Evolutionary conservation across 2,888 invertebrate species (phyloP).

Genomic region (Mycalesis mineus): DNA sequence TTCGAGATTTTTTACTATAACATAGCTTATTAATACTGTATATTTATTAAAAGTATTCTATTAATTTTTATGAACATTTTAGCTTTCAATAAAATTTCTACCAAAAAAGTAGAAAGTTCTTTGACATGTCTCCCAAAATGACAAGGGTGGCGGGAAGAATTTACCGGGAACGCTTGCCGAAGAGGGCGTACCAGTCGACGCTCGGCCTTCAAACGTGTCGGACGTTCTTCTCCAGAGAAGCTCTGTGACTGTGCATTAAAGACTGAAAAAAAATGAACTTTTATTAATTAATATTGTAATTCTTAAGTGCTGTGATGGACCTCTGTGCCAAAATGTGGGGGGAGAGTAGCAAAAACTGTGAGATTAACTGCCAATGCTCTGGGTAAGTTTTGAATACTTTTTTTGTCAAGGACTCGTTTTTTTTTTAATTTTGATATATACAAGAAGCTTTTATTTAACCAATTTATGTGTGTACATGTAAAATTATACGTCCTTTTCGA

Average conservation of each 20-base stretch:
- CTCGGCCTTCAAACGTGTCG: slow-evolving; percentile 4
- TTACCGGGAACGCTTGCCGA: slow-evolving; percentile 23
- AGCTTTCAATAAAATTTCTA: slow-evolving; percentile 38
- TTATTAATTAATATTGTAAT: background rate
- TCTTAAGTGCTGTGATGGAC: slow-evolving; percentile 13
- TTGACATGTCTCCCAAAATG: slow-evolving; percentile 33
- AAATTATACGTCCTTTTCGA: too few relatives aligned
- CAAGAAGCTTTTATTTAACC: too few relatives aligned
- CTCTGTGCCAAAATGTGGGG: slow-evolving; percentile 59
- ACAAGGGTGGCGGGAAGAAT: slow-evolving; percentile 41
- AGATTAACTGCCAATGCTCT: slow-evolving; percentile 66
- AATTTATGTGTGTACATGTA: too few relatives aligned
- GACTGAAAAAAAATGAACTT: slow-evolving; percentile 23
- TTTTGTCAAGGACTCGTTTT: background rate
- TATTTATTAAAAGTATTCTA: too few relatives aligned
- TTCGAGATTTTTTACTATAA: too few relatives aligned
- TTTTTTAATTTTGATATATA: background rate
- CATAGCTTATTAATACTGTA: too few relatives aligned
- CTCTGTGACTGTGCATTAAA: background rate
- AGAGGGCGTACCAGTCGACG: slow-evolving; percentile 20
- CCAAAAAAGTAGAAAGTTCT: slow-evolving; percentile 45
- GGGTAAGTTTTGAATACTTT: slow-evolving; percentile 50
- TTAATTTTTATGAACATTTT: too few relatives aligned
- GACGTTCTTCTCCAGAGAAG: background rate
- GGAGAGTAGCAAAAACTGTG: slow-evolving; percentile 61